Evolutionary conservation across 2,113 vertebrate species (phyloP).

Genomic region (Cryptomyrus ogoouensis): DNA sequence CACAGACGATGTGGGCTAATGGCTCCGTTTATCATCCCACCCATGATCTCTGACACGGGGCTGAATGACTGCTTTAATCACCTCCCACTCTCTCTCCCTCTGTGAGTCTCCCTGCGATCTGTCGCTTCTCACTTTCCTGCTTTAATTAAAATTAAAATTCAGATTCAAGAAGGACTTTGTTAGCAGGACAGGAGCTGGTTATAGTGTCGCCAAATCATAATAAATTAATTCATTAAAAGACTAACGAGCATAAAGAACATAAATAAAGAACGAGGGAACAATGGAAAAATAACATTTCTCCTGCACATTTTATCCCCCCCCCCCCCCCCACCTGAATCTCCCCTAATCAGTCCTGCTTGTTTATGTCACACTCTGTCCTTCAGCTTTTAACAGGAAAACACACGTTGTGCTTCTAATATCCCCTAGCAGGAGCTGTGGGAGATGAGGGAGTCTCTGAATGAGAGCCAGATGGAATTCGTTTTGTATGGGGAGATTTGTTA

Average conservation of each 20-base stretch:
- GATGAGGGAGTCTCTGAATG: background rate
- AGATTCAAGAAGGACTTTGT: background rate
- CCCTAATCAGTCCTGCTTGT: background rate
- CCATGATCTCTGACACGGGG: background rate
- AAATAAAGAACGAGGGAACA: background rate
- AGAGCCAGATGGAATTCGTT: background rate
- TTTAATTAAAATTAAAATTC: background rate
- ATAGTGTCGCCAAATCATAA: background rate
- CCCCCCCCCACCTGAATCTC: background rate
- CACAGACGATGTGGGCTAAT: background rate
- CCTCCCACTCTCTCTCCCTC: background rate
- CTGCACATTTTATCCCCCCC: background rate
- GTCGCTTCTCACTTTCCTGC: background rate
- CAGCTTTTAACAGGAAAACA: background rate
- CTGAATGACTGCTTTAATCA: background rate
- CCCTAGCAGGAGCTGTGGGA: background rate
- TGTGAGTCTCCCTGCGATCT: constrained; percentile 1
- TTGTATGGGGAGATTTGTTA: background rate
- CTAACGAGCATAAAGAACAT: background rate
- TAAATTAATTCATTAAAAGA: background rate
- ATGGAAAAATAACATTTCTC: background rate
- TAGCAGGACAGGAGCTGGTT: background rate
- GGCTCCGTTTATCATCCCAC: background rate
- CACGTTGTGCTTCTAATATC: background rate
- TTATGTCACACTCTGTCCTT: background rate